Evolutionary conservation across 2,797 vertebrate species (phyloP), one percentile per base, ranked within the genome.

Genomic region (Urosaurus nigricauda): DNA sequence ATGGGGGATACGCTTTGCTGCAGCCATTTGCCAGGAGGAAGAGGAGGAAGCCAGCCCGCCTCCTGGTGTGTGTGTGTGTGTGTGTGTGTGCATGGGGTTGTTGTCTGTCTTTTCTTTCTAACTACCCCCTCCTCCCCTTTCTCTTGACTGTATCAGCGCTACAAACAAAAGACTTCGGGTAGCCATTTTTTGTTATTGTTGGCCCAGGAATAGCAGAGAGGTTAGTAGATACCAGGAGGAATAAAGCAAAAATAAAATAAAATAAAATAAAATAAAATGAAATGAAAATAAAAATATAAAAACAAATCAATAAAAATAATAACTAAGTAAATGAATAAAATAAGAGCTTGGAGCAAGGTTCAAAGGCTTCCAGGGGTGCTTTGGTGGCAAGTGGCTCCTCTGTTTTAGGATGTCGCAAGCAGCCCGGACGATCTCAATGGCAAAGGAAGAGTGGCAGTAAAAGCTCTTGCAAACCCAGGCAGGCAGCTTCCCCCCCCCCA

Each of bases 131-230:
- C 8, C 79, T 68, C 35, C 3, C 60, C 68, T 84, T 43, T n/a
- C 70, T 37, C 40, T 40, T 2, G n/a, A 4, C 74, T 26, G 7
- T 29, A 81, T 2, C 43, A 68, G 84, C 21, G 65, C 83, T 26
- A 37, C 35, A 70, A 73, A 87, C 85, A 90, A 87, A n/a, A 87
- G 85, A 51, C n/a, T 32, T 85, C n/a, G 29, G 71, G 81, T 35
- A 79, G 85, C 89, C 85, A 84, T 90, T 70, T 84, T 82, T 56
- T 13, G 17, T 37, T 12, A 4, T 29, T 75, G 56, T 65, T 5
- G 35, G 85, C 53, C 63, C 37, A 68, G 70, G 29, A 1, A 53
- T 19, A 65, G 7, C 7, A 70, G 78, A 21, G 83, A 63, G 40
- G 63, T 32, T 32, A 58, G 51, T 7, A 13, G 43, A 51, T 19